These are phyloP conservation scores for Drosophila trichaetosa DNA, from an alignment of 2,888 invertebrate genomes.

Conservation along the genomic window DNA sequence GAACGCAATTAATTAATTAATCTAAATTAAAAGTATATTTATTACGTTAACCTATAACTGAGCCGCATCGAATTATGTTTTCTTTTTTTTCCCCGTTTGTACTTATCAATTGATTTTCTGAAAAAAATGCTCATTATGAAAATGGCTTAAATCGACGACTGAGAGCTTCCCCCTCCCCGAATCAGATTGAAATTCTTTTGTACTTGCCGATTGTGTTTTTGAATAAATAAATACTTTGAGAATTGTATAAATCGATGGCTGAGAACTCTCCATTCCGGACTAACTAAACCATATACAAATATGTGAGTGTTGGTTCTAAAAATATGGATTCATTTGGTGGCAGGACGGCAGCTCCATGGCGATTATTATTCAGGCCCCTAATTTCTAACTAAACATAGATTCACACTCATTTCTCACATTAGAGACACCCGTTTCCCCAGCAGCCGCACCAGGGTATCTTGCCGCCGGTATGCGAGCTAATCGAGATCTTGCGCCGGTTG, in stretches of 20 bases:
- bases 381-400: conserved; percentile 6
- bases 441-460: conserved; percentile 85
- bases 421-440: conserved; percentile 85
- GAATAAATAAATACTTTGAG: not conserved
- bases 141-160: not conserved
- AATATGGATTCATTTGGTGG: conserved; percentile 28
- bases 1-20: conserved; percentile 42
- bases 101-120: conserved; percentile 36
- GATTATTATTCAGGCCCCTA: not conserved
- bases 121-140: conserved; percentile 38
- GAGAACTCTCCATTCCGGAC: conserved; percentile 1
- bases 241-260: not conserved
- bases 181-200: not conserved
- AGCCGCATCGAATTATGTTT: conserved; percentile 31
- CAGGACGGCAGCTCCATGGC: conserved; percentile 52
- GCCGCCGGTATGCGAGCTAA: conserved; percentile 84
- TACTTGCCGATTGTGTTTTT: not conserved
- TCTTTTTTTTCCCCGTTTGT: conserved; percentile 39
- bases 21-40: conserved; percentile 19
- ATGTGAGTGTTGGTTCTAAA: conserved; percentile 25
- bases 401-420: conserved; percentile 7
- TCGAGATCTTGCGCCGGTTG: conserved; percentile 84
- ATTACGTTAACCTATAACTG: conserved; percentile 16
- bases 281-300: conserved; percentile 45
- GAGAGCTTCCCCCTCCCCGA: not conserved